Conservation (phyloP, 2,797 vertebrate genomes). For the Dicrostonyx torquatus region DNA sequence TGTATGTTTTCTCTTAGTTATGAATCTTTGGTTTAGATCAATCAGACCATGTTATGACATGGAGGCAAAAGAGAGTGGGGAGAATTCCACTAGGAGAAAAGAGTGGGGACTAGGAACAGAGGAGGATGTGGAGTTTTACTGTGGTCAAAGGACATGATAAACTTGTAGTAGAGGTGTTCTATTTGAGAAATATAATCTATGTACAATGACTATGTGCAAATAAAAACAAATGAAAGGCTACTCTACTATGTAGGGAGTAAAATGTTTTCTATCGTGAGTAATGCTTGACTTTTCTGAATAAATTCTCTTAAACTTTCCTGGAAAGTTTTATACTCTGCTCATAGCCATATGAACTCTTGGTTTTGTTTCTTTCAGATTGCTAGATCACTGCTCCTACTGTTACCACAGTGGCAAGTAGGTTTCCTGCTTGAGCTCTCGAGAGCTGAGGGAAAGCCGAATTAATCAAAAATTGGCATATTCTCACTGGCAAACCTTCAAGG, state of each 20-base stretch:
- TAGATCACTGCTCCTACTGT: constrained; percentile 55
- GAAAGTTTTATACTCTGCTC: constrained; percentile 46
- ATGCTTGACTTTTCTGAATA: constrained; percentile 29
- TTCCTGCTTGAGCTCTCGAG: constrained; percentile 66
- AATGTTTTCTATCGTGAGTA: neutral
- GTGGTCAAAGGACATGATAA: neutral
- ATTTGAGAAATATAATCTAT: neutral
- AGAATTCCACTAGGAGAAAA: neutral
- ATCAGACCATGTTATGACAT: neutral
- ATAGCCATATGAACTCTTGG: constrained; percentile 28
- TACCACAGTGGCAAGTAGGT: constrained; percentile 38
- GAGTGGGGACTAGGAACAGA: neutral
- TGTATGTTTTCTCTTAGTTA: neutral
- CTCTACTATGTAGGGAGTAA: constrained; percentile 38
- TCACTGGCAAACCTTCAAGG: constrained; percentile 56
- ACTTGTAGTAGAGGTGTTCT: neutral
- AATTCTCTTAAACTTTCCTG: constrained; percentile 32
- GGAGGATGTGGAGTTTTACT: accelerated
- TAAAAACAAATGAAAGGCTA: neutral
- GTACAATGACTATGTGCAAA: neutral
- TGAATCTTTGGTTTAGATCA: neutral
- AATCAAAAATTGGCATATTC: constrained; percentile 65
- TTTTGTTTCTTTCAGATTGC: constrained; percentile 58
- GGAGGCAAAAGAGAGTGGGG: neutral
- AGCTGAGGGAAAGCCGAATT: constrained; percentile 44